A percentile compares a stretch with the other conserved stretches of the same genome.
Conservation (phyloP, 2,888 invertebrate species). For the Coremacera marginata region DNA sequence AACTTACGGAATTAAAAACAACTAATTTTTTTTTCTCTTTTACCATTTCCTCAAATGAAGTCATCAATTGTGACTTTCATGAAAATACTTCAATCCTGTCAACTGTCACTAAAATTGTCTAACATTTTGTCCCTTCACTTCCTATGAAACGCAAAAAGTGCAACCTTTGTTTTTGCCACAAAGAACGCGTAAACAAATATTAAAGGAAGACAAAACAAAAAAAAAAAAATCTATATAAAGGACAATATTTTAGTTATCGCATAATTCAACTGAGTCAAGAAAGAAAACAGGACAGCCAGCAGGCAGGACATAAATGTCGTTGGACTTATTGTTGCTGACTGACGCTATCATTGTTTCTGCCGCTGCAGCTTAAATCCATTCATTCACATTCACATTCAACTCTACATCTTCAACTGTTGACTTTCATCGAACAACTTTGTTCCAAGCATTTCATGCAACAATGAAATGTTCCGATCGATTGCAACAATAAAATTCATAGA, state of each 20-base stretch:
- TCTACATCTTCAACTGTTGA: conserved; percentile 53
- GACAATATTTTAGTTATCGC: background rate
- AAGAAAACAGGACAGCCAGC: background rate
- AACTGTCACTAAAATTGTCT: conserved; percentile 37
- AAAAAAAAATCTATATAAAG: conserved; percentile 1
- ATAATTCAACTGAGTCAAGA: background rate
- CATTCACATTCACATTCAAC: background rate
- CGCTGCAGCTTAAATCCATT: background rate
- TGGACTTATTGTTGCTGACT: too few species aligned
- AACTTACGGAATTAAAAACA: background rate
- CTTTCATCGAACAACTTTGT: conserved; percentile 48
- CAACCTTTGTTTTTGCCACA: conserved; percentile 45
- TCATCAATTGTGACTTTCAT: background rate
- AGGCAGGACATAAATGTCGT: too few species aligned
- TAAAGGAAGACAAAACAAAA: conserved; percentile 32
- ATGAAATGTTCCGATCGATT: too few species aligned
- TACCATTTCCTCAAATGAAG: background rate
- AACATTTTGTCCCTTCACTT: background rate
- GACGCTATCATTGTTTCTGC: background rate
- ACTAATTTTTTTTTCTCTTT: background rate
- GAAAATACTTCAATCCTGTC: conserved; percentile 32
- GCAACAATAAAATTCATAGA: background rate
- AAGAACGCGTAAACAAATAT: conserved; percentile 51
- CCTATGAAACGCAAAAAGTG: background rate
- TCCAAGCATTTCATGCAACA: background rate